Base-by-base conservation (phyloP, 2,113 vertebrate genomes). In the Gadus chalcogrammus region DNA sequence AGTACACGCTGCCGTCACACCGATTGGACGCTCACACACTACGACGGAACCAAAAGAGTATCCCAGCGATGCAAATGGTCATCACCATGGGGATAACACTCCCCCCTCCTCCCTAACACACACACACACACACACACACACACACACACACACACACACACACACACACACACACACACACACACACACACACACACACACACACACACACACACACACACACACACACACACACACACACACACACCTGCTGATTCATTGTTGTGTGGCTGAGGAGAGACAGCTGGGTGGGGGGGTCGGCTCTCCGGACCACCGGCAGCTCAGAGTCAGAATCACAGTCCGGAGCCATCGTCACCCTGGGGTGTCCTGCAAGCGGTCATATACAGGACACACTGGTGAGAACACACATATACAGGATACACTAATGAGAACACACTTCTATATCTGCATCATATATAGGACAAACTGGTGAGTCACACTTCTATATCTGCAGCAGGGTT, bases 301-400 rank as follows among this genome's bases (percentile, higher is more conserved):
- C 75, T 84, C 84, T 93, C 83, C 91, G 90, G 24, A 86, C 77
- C 17, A 91, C 82, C 65, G 91, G 92, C 71, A 90, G 79, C 7
- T 88, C 85, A 53, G 90, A 90, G 80, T 91, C 90, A 76, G 86
- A 74, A 67, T 90, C 89, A 88, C 84, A 85, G 75, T 91, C 85
- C 66, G 95, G 97, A 73, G 96, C 96, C 83, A 94, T 70, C 9
- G 97, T 99, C 71, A 98, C 90, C 80, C 92, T 96, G 4, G 94
- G 95, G 81, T 95, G 94, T 16, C 95, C 97, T 98, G 77, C 22
- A 82, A 84, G 84, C 56, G 76, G 68, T 84, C 73, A 84, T 70
- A 56, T 15, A 61, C 17, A 31, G 42, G 8, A 48, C 17, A 35
- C 28, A 64, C 16, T n/a, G 7, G n/a, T 35, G 4, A 64, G 0